Evolutionary conservation across 2,888 invertebrate species (phyloP).

Genomic region (Lamproptera curius): DNA sequence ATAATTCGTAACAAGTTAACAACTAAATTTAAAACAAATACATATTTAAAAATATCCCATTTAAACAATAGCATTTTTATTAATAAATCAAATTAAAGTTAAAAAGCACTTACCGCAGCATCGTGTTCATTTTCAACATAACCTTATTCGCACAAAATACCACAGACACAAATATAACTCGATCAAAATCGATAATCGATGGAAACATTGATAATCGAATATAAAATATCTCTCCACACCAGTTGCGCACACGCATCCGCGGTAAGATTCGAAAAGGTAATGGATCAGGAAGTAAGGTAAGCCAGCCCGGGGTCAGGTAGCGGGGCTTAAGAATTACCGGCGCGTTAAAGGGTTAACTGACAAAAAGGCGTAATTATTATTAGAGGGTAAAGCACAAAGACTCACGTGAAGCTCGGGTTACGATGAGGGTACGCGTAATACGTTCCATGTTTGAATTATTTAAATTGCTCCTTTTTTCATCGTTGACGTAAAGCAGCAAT

Average conservation of each 20-base stretch:
- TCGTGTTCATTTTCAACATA: background rate
- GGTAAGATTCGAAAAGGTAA: slow-evolving; percentile 62
- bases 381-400: slow-evolving; percentile 64
- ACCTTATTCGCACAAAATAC: background rate
- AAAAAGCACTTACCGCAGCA: slow-evolving; percentile 1
- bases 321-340: slow-evolving; percentile 65
- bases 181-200: too few species aligned
- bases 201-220: too few species aligned
- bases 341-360: slow-evolving; percentile 72
- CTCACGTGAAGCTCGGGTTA: slow-evolving; percentile 54
- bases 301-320: slow-evolving; percentile 70
- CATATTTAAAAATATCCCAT: too few species aligned
- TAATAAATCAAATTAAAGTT: too few species aligned
- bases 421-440: slow-evolving; percentile 53
- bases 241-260: slow-evolving; percentile 67
- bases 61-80: too few species aligned
- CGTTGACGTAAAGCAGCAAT: too few species aligned
- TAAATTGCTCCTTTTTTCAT: slow-evolving; percentile 22
- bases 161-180: background rate
- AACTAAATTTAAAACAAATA: too few species aligned
- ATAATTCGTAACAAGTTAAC: too few species aligned
- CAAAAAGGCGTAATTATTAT: slow-evolving; percentile 72
- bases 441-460: slow-evolving; percentile 38
- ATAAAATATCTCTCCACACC: slow-evolving; percentile 16
- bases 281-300: slow-evolving; percentile 72